These are phyloP conservation scores for Drosophila sp. DNA, from an alignment of 1,140 invertebrate genomes.

Conservation along the genomic window DNA sequence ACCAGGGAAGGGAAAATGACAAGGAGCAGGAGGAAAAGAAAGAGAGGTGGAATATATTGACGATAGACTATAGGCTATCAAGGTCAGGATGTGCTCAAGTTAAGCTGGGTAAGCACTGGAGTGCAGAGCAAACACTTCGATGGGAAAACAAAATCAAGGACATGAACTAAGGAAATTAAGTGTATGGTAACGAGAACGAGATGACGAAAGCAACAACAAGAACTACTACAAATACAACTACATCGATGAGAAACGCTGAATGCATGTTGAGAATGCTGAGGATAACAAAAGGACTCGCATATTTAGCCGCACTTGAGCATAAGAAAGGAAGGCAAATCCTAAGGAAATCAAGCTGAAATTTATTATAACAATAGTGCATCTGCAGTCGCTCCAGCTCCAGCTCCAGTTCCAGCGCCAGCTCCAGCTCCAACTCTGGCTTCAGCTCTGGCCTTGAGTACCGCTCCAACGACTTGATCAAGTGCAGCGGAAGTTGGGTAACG, in stretches of 20 bases:
- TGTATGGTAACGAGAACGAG: slow-evolving; percentile 50
- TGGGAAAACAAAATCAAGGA: slow-evolving; percentile 58
- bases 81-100: slow-evolving; percentile 36
- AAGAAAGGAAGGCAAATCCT: slow-evolving; percentile 29
- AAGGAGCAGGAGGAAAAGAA: neutral
- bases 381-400: slow-evolving; percentile 10
- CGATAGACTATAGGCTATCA: slow-evolving; percentile 10
- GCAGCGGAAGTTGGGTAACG: slow-evolving; percentile 43
- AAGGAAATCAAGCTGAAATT: slow-evolving; percentile 78
- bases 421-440: neutral
- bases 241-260: neutral
- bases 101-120: slow-evolving; percentile 47
- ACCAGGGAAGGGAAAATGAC: neutral
- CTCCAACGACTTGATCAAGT: slow-evolving; percentile 32
- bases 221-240: no score
- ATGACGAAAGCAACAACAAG: neutral
- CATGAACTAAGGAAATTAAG: slow-evolving; percentile 72
- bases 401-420: neutral
- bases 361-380: slow-evolving; percentile 75
- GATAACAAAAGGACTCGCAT: slow-evolving; percentile 66
- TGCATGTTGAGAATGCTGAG: slow-evolving; percentile 9
- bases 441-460: neutral
- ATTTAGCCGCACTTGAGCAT: slow-evolving; percentile 52
- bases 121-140: slow-evolving; percentile 74
- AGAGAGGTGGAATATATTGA: neutral